Conservation (phyloP, 2,113 vertebrate species). For the Caracal caracal region DNA sequence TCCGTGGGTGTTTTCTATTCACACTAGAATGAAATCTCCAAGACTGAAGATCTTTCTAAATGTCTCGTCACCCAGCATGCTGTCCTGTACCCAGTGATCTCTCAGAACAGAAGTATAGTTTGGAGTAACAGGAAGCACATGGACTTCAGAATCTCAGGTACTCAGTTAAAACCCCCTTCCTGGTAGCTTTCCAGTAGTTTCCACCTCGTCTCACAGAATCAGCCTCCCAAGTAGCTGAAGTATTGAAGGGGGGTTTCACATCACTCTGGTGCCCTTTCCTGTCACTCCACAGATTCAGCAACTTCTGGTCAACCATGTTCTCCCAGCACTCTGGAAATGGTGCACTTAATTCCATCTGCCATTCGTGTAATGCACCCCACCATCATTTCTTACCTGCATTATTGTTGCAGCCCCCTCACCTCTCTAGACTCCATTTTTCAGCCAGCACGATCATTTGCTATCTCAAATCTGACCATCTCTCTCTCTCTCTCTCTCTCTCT, state of each 20-base stretch:
- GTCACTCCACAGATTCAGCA: not conserved
- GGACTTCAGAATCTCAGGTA: not conserved
- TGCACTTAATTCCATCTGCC: not conserved
- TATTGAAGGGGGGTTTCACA: not conserved
- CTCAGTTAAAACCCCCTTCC: rapidly evolving
- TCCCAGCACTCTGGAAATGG: not conserved
- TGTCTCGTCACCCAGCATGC: not conserved
- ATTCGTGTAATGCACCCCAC: not conserved
- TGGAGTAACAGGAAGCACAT: not conserved
- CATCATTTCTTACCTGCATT: not conserved
- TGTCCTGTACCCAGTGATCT: not conserved
- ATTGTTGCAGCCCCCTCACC: not conserved
- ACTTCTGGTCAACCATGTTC: rapidly evolving
- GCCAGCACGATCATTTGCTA: no score
- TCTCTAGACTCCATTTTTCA: not conserved
- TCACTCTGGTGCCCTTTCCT: not conserved
- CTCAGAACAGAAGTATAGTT: not conserved
- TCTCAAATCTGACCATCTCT: not conserved
- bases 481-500: not conserved
- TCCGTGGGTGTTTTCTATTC: not conserved
- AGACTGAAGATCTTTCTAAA: not conserved
- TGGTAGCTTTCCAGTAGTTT: no score
- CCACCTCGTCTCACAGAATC: not conserved
- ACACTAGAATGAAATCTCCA: not conserved
- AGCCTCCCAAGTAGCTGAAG: not conserved